Percentiles rank a stretch among this genome's conserved stretches.
Evolutionary conservation across 2,797 vertebrate genomes (phyloP).

Genomic region (Tragelaphus oryx): DNA sequence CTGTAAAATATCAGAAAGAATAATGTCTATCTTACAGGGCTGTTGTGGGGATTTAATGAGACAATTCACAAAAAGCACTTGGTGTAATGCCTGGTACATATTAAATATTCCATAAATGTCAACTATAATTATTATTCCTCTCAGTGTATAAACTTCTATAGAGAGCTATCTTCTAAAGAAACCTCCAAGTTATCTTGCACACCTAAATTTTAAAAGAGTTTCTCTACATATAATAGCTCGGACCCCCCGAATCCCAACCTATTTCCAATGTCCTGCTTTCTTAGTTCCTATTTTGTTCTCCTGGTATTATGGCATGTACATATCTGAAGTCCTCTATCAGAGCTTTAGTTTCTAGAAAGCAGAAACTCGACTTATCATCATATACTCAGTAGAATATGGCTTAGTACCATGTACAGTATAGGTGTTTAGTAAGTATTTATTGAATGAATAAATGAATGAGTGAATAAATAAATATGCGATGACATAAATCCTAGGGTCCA

Average conservation of each 20-base stretch:
- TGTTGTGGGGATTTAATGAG: neutral
- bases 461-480: neutral
- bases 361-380: neutral
- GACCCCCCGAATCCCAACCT: neutral
- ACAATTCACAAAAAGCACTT: neutral
- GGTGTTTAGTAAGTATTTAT: neutral
- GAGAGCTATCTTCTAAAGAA: neutral
- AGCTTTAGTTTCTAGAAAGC: neutral
- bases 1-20: neutral
- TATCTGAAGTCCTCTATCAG: neutral
- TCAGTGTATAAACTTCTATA: neutral
- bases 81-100: neutral
- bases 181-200: neutral
- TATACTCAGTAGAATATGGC: neutral
- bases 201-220: neutral
- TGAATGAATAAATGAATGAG: neutral
- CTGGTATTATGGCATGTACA: no score
- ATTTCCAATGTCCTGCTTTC: neutral
- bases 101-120: neutral
- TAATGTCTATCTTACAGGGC: neutral
- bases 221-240: neutral
- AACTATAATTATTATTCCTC: neutral
- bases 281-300: neutral
- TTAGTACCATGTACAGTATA: neutral
- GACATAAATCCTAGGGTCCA: neutral